Conservation (phyloP, 2,888 invertebrate species). For the Erebia epiphron region DNA sequence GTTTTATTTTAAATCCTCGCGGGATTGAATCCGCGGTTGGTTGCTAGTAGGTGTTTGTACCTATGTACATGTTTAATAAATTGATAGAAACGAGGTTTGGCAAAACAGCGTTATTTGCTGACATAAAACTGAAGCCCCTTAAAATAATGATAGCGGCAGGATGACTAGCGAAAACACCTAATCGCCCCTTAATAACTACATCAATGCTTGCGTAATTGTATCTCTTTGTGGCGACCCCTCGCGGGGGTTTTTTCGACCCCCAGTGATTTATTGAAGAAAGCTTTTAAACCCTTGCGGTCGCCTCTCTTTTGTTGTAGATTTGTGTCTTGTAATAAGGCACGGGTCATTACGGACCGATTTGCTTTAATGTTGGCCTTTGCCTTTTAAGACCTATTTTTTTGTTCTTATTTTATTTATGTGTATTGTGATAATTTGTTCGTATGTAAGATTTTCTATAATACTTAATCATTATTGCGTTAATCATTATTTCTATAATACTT, state of each 20-base stretch:
- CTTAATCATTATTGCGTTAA: no score
- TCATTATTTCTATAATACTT: no score
- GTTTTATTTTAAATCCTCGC: no score
- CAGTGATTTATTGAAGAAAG: conserved; percentile 79
- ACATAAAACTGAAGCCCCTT: neutral
- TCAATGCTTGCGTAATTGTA: conserved; percentile 70
- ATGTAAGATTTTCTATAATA: no score
- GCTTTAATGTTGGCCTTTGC: conserved; percentile 52
- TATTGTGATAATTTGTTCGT: neutral
- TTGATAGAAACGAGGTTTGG: no score
- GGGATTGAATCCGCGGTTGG: no score
- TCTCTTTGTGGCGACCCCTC: conserved; percentile 54
- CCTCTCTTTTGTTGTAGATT: conserved; percentile 50
- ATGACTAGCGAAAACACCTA: conserved; percentile 60
- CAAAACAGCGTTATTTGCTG: no score
- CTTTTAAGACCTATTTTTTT: conserved; percentile 16
- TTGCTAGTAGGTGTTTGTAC: no score
- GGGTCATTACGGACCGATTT: conserved; percentile 66
- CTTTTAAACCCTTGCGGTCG: conserved; percentile 78
- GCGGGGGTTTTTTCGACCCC: conserved; percentile 46
- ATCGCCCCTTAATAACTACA: conserved; percentile 65
- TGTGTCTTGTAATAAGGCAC: conserved; percentile 54
- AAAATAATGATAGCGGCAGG: conserved; percentile 35
- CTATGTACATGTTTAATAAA: no score
- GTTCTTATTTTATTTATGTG: neutral